Evolutionary conservation across 2,888 invertebrate genomes (phyloP).

Genomic region (Nomada fucata): DNA sequence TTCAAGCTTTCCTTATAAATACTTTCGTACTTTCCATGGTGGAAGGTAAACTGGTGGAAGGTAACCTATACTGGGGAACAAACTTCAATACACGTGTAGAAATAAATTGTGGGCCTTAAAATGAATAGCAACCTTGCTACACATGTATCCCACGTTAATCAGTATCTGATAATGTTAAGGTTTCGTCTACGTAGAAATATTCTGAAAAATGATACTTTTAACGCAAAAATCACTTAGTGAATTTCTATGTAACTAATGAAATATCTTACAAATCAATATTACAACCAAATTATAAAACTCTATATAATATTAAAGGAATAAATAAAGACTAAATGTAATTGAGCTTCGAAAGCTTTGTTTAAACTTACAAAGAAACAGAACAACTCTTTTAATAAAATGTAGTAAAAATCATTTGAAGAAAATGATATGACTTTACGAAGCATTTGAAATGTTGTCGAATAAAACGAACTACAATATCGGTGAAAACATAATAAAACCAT

Average conservation of each 20-base stretch:
- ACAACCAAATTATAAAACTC: not conserved
- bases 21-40: not conserved
- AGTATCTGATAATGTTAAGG: slow-evolving; percentile 28
- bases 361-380: not conserved
- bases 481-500: slow-evolving; percentile 3
- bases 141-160: slow-evolving; percentile 26
- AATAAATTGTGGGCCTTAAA: slow-evolving; percentile 13
- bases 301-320: not conserved
- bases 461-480: not conserved
- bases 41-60: not conserved
- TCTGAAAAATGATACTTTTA: not conserved
- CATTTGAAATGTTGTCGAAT: not conserved
- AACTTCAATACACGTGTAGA: slow-evolving; percentile 32
- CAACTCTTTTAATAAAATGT: not conserved
- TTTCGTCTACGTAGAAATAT: not conserved
- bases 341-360: not conserved
- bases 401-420: slow-evolving; percentile 5
- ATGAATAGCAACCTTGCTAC: too few species aligned
- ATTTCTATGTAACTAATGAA: not conserved
- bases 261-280: slow-evolving; percentile 9
- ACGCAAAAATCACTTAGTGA: slow-evolving; percentile 1
- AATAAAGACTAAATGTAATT: not conserved
- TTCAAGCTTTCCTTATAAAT: not conserved
- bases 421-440: too few species aligned
- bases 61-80: slow-evolving; percentile 32